Conservation (phyloP, 2,113 vertebrate species). For the Uria lomvia region DNA sequence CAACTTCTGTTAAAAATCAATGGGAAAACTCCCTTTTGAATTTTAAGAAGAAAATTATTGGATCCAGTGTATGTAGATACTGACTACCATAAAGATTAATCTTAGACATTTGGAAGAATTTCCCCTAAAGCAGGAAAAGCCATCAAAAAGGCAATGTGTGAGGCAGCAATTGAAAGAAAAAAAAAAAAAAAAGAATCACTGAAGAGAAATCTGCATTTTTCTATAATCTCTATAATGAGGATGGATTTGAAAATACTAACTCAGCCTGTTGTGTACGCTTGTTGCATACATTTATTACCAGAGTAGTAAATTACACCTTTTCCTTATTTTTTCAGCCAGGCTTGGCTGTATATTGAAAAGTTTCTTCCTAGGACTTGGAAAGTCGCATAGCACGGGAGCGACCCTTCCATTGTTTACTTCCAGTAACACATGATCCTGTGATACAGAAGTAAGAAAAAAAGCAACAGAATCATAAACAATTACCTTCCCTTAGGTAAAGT, state of each 20-base stretch:
- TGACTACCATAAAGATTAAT: neutral
- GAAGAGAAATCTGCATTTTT: neutral
- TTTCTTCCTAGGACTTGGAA: neutral
- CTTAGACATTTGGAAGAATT: slow-evolving; percentile 24
- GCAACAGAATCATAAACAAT: neutral
- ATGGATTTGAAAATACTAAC: neutral
- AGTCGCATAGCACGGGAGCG: neutral
- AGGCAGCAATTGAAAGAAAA: neutral
- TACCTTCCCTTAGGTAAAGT: neutral
- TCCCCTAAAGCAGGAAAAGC: slow-evolving; percentile 45
- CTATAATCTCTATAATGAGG: neutral
- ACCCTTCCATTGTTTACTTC: neutral
- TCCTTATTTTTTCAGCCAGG: neutral
- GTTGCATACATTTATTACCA: neutral
- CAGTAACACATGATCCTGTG: neutral
- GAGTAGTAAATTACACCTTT: neutral
- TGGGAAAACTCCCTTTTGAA: neutral
- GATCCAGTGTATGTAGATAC: neutral
- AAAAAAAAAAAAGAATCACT: neutral
- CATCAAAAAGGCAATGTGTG: slow-evolving; percentile 27
- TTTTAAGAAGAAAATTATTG: neutral
- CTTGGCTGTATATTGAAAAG: neutral
- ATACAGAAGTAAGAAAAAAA: neutral
- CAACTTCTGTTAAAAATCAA: neutral
- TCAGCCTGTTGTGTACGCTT: neutral